Conservation (phyloP, 92 coral and sea anemone species). For the Zoanthus solanderi region DNA sequence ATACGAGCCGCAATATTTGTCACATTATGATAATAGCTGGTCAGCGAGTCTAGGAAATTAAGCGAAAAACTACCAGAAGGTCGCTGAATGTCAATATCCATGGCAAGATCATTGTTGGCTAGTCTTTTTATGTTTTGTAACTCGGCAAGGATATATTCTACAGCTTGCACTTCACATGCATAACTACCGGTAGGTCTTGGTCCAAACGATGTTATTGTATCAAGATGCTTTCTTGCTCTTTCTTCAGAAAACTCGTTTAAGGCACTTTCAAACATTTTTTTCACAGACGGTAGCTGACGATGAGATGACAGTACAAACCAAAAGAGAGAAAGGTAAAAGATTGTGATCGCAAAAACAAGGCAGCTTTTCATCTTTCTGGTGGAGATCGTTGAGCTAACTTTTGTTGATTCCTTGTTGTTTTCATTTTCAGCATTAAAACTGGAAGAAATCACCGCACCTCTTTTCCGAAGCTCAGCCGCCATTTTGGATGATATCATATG, state of each 20-base stretch:
- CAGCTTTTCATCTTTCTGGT: constrained; percentile 6
- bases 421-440: background rate
- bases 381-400: background rate
- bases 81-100: constrained; percentile 89
- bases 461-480: constrained; percentile 74
- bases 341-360: constrained; percentile 53
- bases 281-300: constrained; percentile 78
- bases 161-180: constrained; percentile 91
- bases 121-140: constrained; percentile 64
- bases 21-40: constrained; percentile 82
- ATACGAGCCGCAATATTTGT: constrained; percentile 92
- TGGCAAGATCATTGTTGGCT: constrained; percentile 69
- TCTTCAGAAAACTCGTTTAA: constrained; percentile 88
- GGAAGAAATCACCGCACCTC: constrained; percentile 55
- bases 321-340: constrained; percentile 57
- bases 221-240: constrained; percentile 86
- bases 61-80: constrained; percentile 84
- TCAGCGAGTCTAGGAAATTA: constrained; percentile 77
- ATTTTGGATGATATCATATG: constrained; percentile 37
- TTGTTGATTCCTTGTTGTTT: background rate
- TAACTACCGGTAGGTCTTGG: constrained; percentile 94
- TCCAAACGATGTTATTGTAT: constrained; percentile 83
- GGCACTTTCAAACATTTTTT: constrained; percentile 57
- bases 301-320: constrained; percentile 64
- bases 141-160: constrained; percentile 77